Base-by-base conservation (phyloP, 2,888 invertebrate genomes). In the Dendrolimus houi region DNA sequence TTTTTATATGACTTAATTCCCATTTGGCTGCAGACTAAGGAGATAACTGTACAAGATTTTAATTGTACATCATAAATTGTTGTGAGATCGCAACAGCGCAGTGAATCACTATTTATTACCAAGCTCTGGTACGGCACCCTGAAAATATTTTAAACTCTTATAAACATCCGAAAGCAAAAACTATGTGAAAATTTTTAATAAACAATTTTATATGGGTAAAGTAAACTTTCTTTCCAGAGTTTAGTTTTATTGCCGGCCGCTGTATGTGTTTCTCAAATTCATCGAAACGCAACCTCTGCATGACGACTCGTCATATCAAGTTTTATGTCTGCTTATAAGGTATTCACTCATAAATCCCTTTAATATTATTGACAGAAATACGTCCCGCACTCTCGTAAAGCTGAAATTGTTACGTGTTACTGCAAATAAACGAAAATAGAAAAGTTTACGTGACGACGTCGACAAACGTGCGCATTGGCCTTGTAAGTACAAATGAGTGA, bases 361-460 rank as follows among this genome's bases (percentile, higher is more conserved):
- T 74, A 68, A 70, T 71, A 75, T 77, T 78, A 81, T 79, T 76
- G 77, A 74, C 78, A 75, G 70, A 75, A 78, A 79, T 79, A 74
- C 76, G 70, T 72, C 72, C 75, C 73, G 71, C 59, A 68, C 66
- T 71, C 68, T 68, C 71, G 77, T 80, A 78, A 79, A 81, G 70
- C 69, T 74, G 67, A 74, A 78, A 77, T 78, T 77, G 81, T 76
- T 70, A 70, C 70, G 69, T 66, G 68, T 73, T 74, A 75, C 72
- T 71, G 70, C 75, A 77, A 81, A 80, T 81, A 79, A 77, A 78
- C 73, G 74, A 75, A 79, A 80, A 81, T 79, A 81, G 77, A 79
- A 76, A 74, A 74, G 61, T 70, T 75, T 76, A 75, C 70, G 76
- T 74, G 75, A 68, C 66, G 60, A 68, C 58, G 63, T 62, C 61